phyloP scores from a whole-genome alignment of 2,797 vertebrate genomes.

The Adelosebastes latens region DNA sequence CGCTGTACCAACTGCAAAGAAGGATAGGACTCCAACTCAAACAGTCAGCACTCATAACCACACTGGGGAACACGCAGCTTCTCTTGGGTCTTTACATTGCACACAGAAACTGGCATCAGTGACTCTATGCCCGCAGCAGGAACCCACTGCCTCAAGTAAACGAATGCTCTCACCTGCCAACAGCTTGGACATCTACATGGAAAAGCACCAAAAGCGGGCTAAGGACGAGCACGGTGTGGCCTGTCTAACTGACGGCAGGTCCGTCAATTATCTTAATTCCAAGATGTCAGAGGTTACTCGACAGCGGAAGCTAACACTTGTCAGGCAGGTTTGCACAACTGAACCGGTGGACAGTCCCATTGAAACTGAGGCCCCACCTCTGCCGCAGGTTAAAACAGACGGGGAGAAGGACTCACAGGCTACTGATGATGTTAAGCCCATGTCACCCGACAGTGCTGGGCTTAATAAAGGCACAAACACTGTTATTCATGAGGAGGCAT shows the following conservation, averaged over 20 bases:
- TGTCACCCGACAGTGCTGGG: constrained; percentile 73
- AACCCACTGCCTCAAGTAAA: constrained; percentile 95
- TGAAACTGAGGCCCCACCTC: constrained; percentile 83
- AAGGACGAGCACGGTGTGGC: constrained; percentile 96
- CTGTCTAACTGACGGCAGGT: constrained; percentile 86
- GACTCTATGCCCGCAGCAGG: constrained; percentile 92
- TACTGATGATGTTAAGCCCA: constrained; percentile 71
- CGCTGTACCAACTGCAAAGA: constrained; percentile 77
- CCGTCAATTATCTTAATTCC: constrained; percentile 81
- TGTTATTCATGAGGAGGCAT: constrained; percentile 57
- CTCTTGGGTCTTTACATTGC: constrained; percentile 79
- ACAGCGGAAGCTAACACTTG: constrained; percentile 92
- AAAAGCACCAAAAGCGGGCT: constrained; percentile 97
- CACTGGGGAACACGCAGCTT: constrained; percentile 73
- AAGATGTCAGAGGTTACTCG: constrained; percentile 86
- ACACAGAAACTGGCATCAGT: constrained; percentile 88
- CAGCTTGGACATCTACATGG: constrained; percentile 99
- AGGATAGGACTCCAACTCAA: constrained; percentile 72
- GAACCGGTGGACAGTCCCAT: constrained; percentile 90
- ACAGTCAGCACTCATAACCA: constrained; percentile 69
- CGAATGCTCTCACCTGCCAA: constrained; percentile 98
- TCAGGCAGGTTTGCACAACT: constrained; percentile 94
- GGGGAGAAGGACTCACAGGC: constrained; percentile 72
- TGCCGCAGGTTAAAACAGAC: constrained; percentile 75
- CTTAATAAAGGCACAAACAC: constrained; percentile 80